Percentiles rank a stretch among this genome's conserved stretches.
These are phyloP conservation scores for Drosophila rhopaloa DNA, from an alignment of 1,140 invertebrate species.

Conservation along the genomic window DNA sequence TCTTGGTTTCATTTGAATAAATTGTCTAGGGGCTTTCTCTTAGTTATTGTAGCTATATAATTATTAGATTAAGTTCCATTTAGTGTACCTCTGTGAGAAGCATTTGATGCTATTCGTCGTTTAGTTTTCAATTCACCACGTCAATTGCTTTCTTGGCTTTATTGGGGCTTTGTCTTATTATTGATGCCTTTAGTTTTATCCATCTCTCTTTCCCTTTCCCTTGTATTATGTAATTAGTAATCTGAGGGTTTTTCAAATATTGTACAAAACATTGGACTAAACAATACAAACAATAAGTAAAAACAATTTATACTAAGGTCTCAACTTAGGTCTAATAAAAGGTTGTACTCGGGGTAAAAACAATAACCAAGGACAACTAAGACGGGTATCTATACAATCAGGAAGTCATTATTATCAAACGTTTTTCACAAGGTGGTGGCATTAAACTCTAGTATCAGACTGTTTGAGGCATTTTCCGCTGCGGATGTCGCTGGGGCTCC, in stretches of 20 bases:
- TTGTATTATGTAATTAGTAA: slow-evolving; percentile 27
- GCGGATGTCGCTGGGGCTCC: slow-evolving; percentile 24
- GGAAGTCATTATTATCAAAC: slow-evolving; percentile 28
- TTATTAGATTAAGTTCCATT: slow-evolving; percentile 64
- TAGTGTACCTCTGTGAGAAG: slow-evolving; percentile 63
- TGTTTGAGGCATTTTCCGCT: slow-evolving; percentile 52
- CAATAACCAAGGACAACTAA: slow-evolving; percentile 57
- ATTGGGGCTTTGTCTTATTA: slow-evolving; percentile 30
- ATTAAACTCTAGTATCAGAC: slow-evolving; percentile 81
- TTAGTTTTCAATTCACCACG: slow-evolving; percentile 67
- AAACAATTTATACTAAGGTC: slow-evolving; percentile 70
- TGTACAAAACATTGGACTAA: slow-evolving; percentile 76
- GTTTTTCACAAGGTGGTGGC: slow-evolving; percentile 72
- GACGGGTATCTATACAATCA: slow-evolving; percentile 59
- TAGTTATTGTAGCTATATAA: slow-evolving; percentile 70
- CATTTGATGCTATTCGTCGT: slow-evolving; percentile 81
- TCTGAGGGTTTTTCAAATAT: slow-evolving; percentile 33
- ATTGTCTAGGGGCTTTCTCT: slow-evolving; percentile 67
- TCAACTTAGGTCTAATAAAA: slow-evolving; percentile 64
- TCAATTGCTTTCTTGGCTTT: slow-evolving; percentile 72
- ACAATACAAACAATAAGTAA: slow-evolving; percentile 61
- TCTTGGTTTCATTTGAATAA: slow-evolving; percentile 55
- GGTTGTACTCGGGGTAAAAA: slow-evolving; percentile 24
- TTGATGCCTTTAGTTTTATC: slow-evolving; percentile 2
- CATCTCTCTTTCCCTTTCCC: slow-evolving; percentile 8